Evolutionary conservation across 2,113 vertebrate species (phyloP).

Genomic region (Carassius gibelio): DNA sequence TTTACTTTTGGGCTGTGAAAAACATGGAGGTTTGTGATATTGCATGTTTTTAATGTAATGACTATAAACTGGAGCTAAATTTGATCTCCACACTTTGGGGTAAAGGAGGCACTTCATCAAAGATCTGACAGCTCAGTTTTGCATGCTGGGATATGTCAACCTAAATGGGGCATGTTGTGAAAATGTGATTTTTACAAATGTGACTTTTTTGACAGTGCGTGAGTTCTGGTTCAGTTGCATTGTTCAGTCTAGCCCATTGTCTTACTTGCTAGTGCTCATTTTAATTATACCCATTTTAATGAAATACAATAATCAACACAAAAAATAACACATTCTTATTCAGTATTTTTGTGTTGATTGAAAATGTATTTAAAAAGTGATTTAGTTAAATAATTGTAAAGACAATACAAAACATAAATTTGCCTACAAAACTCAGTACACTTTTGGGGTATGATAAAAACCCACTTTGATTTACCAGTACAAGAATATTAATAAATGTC

Average conservation of each 20-base stretch:
- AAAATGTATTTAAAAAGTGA: too few species aligned
- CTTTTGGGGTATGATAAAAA: not conserved
- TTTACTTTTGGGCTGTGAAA: not conserved
- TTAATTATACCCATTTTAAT: not conserved
- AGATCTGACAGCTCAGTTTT: constrained; percentile 6
- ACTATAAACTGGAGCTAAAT: not conserved
- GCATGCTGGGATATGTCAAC: not conserved
- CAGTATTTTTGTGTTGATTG: not conserved
- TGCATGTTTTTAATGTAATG: not conserved
- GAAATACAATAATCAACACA: not conserved
- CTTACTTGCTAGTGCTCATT: too few species aligned
- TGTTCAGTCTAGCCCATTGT: not conserved
- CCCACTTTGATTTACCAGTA: not conserved
- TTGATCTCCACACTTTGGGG: not conserved
- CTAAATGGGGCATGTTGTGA: constrained; percentile 13
- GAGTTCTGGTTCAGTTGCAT: not conserved
- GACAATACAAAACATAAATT: not conserved
- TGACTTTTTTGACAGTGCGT: not conserved
- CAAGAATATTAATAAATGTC: not conserved
- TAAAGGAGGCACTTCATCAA: not conserved
- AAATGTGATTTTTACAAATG: constrained; percentile 4
- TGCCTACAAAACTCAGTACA: not conserved
- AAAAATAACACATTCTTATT: not conserved
- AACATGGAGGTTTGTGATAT: not conserved
- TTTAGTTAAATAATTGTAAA: not conserved